Evolutionary conservation across 2,797 vertebrate species (phyloP).

Genomic region (Enteromius treurensis): DNA sequence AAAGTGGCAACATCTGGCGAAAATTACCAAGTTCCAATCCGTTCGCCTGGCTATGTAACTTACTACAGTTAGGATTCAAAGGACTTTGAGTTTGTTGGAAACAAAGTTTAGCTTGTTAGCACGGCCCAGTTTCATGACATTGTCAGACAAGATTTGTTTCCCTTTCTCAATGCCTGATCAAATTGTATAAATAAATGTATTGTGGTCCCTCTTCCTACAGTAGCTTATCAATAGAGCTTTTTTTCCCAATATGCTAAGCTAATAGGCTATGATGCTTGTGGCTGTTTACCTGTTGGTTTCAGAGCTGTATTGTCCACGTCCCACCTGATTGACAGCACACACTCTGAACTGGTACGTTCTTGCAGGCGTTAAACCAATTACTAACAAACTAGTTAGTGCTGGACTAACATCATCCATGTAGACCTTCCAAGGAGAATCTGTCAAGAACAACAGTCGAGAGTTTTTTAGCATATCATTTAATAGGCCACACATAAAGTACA

Average conservation of each 20-base stretch:
- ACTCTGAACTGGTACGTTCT: slow-evolving; percentile 95
- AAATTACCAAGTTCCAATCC: background rate
- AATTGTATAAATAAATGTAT: background rate
- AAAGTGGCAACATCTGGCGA: background rate
- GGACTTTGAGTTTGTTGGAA: background rate
- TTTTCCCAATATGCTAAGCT: background rate
- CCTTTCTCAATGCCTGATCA: background rate
- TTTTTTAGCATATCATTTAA: background rate
- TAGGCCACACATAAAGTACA: background rate
- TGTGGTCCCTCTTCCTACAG: background rate
- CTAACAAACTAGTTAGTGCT: slow-evolving; percentile 75
- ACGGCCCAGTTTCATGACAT: background rate
- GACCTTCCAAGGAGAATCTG: slow-evolving; percentile 96
- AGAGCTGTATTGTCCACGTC: slow-evolving; percentile 89
- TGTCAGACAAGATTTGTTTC: background rate
- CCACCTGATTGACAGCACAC: slow-evolving; percentile 94
- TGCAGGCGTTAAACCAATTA: slow-evolving; percentile 90
- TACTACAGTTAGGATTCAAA: background rate
- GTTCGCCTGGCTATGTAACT: background rate
- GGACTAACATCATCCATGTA: slow-evolving; percentile 88
- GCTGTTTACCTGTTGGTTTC: slow-evolving; percentile 90
- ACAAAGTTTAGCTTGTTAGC: slow-evolving; percentile 7
- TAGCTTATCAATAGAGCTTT: background rate
- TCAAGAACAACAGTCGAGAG: background rate
- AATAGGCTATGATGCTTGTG: background rate